Conservation (phyloP, 2,113 vertebrate genomes). For the Grammomys dolichurus region DNA sequence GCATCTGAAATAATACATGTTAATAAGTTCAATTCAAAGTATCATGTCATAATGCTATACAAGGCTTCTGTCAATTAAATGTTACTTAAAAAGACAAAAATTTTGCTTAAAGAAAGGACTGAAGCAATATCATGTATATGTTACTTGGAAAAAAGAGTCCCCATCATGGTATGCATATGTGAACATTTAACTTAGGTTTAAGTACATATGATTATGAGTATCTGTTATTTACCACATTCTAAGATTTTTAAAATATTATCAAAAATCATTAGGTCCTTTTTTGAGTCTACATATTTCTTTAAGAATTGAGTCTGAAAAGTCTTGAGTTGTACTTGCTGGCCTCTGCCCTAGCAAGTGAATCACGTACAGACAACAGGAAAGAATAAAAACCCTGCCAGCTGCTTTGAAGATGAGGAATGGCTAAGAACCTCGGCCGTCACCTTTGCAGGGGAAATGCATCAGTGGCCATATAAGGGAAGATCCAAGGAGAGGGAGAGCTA, state of each 20-base stretch:
- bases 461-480: background rate
- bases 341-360: background rate
- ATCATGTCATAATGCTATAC: background rate
- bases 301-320: background rate
- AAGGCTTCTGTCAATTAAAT: background rate
- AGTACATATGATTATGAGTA: background rate
- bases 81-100: background rate
- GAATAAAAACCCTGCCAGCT: background rate
- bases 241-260: background rate
- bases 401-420: background rate
- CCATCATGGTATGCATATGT: background rate
- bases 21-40: background rate
- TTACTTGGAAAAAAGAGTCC: background rate
- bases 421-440: background rate
- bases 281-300: background rate
- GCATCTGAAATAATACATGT: background rate
- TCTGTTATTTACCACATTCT: background rate
- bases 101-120: background rate
- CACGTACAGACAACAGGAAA: background rate
- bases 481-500: background rate
- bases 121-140: background rate
- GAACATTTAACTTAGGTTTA: conserved; percentile 4
- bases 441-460: background rate
- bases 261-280: conserved; percentile 8
- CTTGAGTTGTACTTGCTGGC: background rate